Evolutionary conservation across 2,113 vertebrate species (phyloP).

Genomic region (Xyliphius kryptos): DNA sequence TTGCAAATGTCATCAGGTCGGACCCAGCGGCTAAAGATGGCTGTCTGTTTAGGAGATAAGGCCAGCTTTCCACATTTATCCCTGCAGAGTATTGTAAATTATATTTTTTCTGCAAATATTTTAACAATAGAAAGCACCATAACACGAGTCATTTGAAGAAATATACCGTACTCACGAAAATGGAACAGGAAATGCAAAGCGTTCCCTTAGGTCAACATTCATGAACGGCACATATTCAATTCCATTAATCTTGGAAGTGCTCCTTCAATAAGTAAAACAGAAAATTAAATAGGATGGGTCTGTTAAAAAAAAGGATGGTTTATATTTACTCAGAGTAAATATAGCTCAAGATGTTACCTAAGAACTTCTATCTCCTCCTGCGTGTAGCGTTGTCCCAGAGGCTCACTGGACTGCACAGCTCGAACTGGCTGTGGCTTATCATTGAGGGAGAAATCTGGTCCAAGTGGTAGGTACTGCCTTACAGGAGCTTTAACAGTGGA

Average conservation of each 20-base stretch:
- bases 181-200: conserved; percentile 94
- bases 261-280: conserved; percentile 72
- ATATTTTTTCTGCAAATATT: not conserved
- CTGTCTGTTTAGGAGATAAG: conserved; percentile 90
- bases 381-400: conserved; percentile 85
- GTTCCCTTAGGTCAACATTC: conserved; percentile 90
- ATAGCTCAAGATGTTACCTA: conserved; percentile 62
- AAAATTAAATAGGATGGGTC: not conserved
- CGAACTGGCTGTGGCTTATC: conserved; percentile 77
- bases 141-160: not conserved
- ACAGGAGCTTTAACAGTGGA: conserved; percentile 61
- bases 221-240: conserved; percentile 96
- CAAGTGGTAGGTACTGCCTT: conserved; percentile 81
- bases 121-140: not conserved
- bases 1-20: conserved; percentile 88
- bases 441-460: conserved; percentile 79
- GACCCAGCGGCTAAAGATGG: conserved; percentile 91
- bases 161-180: conserved; percentile 95
- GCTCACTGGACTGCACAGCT: conserved; percentile 78
- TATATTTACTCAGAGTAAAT: not conserved
- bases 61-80: conserved; percentile 88
- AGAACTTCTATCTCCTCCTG: conserved; percentile 94
- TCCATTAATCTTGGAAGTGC: conserved; percentile 91
- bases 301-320: no score
- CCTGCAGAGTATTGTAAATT: conserved; percentile 56